Conservation (phyloP, 2,888 invertebrate genomes). For the Leucozona laternaria region DNA sequence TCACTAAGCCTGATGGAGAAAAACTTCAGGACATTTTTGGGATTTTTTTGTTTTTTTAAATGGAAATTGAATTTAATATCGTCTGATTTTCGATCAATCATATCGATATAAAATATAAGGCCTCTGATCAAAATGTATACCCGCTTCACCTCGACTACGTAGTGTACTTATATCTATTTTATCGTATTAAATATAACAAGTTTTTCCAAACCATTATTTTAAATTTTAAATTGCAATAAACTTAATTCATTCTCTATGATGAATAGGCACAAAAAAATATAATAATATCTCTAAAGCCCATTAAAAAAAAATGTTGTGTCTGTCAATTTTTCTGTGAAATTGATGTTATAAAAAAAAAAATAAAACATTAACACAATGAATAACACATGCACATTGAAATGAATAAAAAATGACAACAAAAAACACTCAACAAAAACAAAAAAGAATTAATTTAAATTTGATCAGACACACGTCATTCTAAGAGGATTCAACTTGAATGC, state of each 20-base stretch:
- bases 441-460: conserved; percentile 63
- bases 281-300: conserved; percentile 2
- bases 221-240: conserved; percentile 15
- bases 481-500: conserved; percentile 51
- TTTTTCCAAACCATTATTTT: background rate
- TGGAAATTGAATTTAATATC: too few species aligned
- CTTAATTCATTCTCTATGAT: background rate
- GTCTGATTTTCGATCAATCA: too few species aligned
- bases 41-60: too few species aligned
- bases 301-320: conserved; percentile 21
- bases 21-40: too few species aligned
- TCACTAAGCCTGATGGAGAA: too few species aligned
- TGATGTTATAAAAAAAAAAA: conserved; percentile 40
- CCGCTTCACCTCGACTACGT: too few species aligned
- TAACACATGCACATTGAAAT: conserved; percentile 25
- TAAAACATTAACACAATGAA: conserved; percentile 8
- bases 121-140: too few species aligned
- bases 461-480: conserved; percentile 59
- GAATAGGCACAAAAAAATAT: background rate
- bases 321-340: conserved; percentile 54
- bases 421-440: conserved; percentile 21
- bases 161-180: too few species aligned
- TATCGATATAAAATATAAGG: too few species aligned
- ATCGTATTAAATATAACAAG: background rate
- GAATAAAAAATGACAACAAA: conserved; percentile 27